These are phyloP conservation scores for Hoplostethus mediterraneus DNA, from an alignment of 2,797 vertebrate species.

Conservation along the genomic window DNA sequence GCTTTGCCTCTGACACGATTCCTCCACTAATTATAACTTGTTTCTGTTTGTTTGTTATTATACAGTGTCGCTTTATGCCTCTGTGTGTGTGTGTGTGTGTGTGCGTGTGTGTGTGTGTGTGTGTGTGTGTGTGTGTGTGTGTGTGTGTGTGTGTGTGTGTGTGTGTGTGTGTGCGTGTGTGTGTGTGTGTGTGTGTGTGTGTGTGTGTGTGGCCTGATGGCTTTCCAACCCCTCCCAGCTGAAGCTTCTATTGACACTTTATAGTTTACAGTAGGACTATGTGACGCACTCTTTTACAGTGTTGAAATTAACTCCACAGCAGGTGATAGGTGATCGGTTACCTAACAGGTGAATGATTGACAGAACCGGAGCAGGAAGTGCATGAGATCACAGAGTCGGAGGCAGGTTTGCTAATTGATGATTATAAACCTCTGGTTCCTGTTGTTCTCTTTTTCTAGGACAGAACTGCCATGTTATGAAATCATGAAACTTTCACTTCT, in stretches of 20 bases:
- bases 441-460: too few relatives aligned
- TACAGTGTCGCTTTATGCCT: background rate
- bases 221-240: background rate
- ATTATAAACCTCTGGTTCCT: background rate
- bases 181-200: too few relatives aligned
- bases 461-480: too few relatives aligned
- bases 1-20: constrained; percentile 28
- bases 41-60: constrained; percentile 13
- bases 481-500: too few relatives aligned
- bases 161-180: constrained; percentile 1
- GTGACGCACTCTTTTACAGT: background rate
- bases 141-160: background rate
- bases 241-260: constrained; percentile 13
- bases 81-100: background rate
- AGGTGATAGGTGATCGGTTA: constrained; percentile 23
- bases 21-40: constrained; percentile 1
- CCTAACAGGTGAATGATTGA: constrained; percentile 11
- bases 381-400: background rate
- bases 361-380: background rate
- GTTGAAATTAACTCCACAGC: constrained; percentile 1
- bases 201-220: background rate
- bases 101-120: too few relatives aligned
- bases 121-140: too few relatives aligned
- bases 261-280: constrained; percentile 15
- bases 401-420: background rate